Evolutionary conservation across 2,888 invertebrate species (phyloP), one percentile per base, ranked within the genome.

Genomic region (Rutpela maculata): DNA sequence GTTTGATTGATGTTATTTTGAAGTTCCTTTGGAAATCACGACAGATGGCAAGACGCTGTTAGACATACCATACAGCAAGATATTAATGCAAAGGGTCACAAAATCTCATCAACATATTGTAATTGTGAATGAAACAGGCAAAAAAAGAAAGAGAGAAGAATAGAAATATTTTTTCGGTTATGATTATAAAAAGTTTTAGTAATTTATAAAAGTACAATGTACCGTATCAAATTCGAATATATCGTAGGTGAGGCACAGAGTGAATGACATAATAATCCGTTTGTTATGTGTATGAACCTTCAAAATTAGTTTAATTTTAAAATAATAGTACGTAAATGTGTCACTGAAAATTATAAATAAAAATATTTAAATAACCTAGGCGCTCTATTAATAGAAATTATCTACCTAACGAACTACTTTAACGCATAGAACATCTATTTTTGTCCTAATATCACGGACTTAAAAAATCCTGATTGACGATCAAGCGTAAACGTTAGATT

Each of bases 351-450:
- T 73, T 71, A 65, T 75, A 68, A 74, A 78, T 75, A 80, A 75
- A 80, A 69, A 60, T 76, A 70, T 77, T 71, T 60, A 75, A 76
- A 75, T 79, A 79, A 75, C 78, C 76, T 65, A 74, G 76, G 60
- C 71, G 59, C 19, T 68, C 74, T 82, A 82, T 79, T 79, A 78
- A 79, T 80, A 80, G 69, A 77, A 78, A 76, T 73, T 83, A 82
- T 83, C 80, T 82, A 81, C 82, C 80, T 80, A 80, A 80, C 74
- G 75, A 71, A 78, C 79, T 81, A 83, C 80, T 78, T 82, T 80
- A 80, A 83, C 80, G 81, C 78, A 77, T 80, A 80, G 83, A 80
- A 75, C 77, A 65, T 80, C 80, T 84, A 84, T 84, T 82, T 84
- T 79, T 75, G 17, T 12, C 18, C 3, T n/a, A 31, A 38, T 57